Percentiles rank a stretch among this genome's conserved stretches.
Conservation (phyloP, 2,797 vertebrate genomes). For the Sardinella longiceps region DNA sequence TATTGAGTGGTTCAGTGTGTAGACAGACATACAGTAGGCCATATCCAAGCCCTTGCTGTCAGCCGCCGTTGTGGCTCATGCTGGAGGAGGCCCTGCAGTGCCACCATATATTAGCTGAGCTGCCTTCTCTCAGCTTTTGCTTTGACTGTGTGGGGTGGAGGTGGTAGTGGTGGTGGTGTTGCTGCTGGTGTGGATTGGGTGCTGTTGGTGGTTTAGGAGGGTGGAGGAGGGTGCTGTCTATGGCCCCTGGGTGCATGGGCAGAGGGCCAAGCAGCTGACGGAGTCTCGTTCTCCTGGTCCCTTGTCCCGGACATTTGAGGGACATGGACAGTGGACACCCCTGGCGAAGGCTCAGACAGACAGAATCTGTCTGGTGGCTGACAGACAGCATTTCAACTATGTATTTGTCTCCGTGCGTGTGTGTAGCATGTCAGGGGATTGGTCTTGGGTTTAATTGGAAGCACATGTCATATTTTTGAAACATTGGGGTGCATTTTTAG, state of each 20-base stretch:
- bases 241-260: slow-evolving; percentile 36
- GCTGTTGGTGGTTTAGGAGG: neutral
- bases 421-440: neutral
- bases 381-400: neutral
- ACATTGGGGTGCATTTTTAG: neutral
- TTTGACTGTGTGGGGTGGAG: slow-evolving; percentile 41
- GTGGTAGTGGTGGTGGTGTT: slow-evolving; percentile 43
- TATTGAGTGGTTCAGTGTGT: neutral
- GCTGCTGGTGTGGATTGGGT: neutral
- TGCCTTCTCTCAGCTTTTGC: neutral
- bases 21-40: no score
- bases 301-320: neutral
- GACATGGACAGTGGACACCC: neutral
- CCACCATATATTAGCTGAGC: neutral
- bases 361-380: neutral
- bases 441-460: neutral
- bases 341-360: neutral
- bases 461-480: neutral
- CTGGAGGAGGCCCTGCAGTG: neutral
- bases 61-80: neutral
- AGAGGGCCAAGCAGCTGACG: slow-evolving; percentile 46
- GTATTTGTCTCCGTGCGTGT: neutral
- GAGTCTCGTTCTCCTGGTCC: neutral
- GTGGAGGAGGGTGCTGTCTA: neutral
- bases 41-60: no score